phyloP scores from a whole-genome alignment of 2,113 vertebrate species.

The Cichladusa arquata region DNA sequence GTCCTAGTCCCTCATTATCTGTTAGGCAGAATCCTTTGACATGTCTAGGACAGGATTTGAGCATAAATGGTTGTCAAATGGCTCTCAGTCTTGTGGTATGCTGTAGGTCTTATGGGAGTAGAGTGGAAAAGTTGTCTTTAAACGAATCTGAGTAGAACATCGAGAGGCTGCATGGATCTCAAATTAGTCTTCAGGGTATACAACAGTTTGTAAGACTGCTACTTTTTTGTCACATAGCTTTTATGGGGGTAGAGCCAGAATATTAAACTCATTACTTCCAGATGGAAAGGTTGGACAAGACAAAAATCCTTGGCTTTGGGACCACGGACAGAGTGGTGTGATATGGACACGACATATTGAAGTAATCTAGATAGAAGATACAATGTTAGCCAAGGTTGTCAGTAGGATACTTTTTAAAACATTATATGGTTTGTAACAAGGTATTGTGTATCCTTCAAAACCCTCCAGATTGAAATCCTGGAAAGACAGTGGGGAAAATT shows the following conservation, averaged over 20 bases:
- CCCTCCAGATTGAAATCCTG: conserved; percentile 70
- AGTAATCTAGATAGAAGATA: conserved; percentile 84
- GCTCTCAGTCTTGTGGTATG: neutral
- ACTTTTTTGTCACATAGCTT: conserved; percentile 81
- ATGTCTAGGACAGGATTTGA: conserved; percentile 61
- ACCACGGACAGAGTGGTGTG: conserved; percentile 66
- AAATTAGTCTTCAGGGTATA: conserved; percentile 71
- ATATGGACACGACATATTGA: conserved; percentile 80
- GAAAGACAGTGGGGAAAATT: conserved; percentile 68
- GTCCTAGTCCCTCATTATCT: conserved; percentile 36
- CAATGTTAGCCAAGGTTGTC: conserved; percentile 78
- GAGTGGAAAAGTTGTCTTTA: conserved; percentile 57
- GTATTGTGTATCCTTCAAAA: conserved; percentile 79
- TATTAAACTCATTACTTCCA: conserved; percentile 83
- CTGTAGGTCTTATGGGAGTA: conserved; percentile 28
- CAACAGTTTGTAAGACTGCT: conserved; percentile 73
- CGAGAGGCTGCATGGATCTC: conserved; percentile 32
- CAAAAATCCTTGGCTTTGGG: conserved; percentile 70
- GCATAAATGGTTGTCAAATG: conserved; percentile 47
- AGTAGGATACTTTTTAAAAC: conserved; percentile 78
- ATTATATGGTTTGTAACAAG: conserved; percentile 81
- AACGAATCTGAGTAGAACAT: conserved; percentile 49
- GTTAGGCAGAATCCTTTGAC: conserved; percentile 54
- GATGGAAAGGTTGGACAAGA: conserved; percentile 80
- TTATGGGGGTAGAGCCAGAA: conserved; percentile 73